Evolutionary conservation across 2,797 vertebrate species (phyloP), one percentile per base, ranked within the genome.

Genomic region (Serranus cabrilla): DNA sequence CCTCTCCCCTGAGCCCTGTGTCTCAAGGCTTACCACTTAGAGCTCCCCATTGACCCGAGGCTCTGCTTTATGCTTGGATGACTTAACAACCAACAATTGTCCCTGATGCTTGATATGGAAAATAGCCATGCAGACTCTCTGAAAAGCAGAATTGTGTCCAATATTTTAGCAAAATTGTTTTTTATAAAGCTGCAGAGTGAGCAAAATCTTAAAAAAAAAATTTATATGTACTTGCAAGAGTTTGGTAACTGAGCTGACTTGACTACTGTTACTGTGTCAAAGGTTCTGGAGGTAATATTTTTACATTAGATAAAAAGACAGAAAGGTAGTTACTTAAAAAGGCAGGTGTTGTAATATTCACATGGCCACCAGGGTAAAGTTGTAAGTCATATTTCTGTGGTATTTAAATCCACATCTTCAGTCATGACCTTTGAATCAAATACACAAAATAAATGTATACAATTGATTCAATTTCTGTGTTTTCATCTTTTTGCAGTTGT

Each of bases 401-500:
- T 46, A 34, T 14, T 46, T 27, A 49, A 37, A 62, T 34, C 31
- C n/a, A 49, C 31, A 25, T 52, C 17, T 31, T 66, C 23, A 27
- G 12, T 50, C 17, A 73, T 64, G 52, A 49, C 43, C 31, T 42
- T 5, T 57, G 0, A 58, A 56, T 56, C 25, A 70, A n/a, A n/a
- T 12, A 2, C 4, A 31, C 10, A 47, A 12, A 70, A 46, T 59
- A 2, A 11, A 5, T 45, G 11, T 54, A 31, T 31, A 18, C 42
- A 45, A 16, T 2, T 11, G 13, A 64, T 51, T 25, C 3, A 3
- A 21, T 45, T 2, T 73, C 5, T 80, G n/a, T 67, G 18, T 12
- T 78, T 21, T 82, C 17, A 86, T 11, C 17, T 75, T 67, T 61
- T 16, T 71, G 13, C 65, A 96, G 96, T 96, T 85, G 94, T 96